Evolutionary conservation across 2,888 invertebrate genomes (phyloP).

Genomic region (Chironomus riparius): DNA sequence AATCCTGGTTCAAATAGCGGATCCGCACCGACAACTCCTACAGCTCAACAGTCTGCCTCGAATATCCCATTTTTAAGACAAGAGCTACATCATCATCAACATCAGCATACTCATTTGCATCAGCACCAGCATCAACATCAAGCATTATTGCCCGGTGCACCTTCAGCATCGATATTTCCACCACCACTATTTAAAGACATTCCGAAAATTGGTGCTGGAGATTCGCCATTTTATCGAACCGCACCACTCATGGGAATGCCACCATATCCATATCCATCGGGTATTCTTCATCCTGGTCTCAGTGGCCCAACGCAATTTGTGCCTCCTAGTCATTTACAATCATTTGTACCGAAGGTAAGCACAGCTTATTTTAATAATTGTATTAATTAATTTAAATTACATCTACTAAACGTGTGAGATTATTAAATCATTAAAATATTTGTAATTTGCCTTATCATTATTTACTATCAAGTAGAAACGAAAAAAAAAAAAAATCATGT

Average conservation of each 20-base stretch:
- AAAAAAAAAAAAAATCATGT: too few species aligned
- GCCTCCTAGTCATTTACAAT: constrained; percentile 75
- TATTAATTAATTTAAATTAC: neutral
- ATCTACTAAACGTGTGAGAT: too few species aligned
- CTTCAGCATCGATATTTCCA: constrained; percentile 46
- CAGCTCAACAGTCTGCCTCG: constrained; percentile 32
- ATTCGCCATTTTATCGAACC: constrained; percentile 69
- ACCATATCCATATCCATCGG: constrained; percentile 65
- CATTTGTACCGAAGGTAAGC: constrained; percentile 81
- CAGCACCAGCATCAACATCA: constrained; percentile 57
- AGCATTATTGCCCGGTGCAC: constrained; percentile 50
- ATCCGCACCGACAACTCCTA: constrained; percentile 35
- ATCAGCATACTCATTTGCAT: constrained; percentile 86
- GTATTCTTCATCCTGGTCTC: constrained; percentile 68
- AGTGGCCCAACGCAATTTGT: constrained; percentile 76
- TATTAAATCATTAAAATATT: too few species aligned
- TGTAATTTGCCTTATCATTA: too few species aligned
- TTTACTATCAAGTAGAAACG: too few species aligned
- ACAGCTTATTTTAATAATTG: neutral
- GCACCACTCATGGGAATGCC: constrained; percentile 51
- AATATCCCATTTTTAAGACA: constrained; percentile 57
- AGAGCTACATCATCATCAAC: constrained; percentile 88
- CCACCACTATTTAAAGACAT: constrained; percentile 79
- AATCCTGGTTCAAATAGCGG: neutral
- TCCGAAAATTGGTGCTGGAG: constrained; percentile 69